Evolutionary conservation across 1,140 invertebrate species (phyloP).

Genomic region (Pseudomyrmex pallidus): DNA sequence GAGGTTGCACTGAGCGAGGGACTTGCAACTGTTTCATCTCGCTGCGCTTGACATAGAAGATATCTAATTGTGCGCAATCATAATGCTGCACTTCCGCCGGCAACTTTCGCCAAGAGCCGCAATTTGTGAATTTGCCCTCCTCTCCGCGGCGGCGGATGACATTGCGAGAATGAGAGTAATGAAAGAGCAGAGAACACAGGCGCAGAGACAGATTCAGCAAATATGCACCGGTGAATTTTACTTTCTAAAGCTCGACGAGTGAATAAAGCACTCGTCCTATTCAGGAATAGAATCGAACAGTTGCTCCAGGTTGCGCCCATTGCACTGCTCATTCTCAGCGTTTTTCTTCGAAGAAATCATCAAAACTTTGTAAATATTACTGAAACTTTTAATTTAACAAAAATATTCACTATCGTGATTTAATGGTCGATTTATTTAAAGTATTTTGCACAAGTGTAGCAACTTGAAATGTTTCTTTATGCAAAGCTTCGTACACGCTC

Average conservation of each 20-base stretch:
- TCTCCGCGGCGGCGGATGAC: slow-evolving; percentile 34
- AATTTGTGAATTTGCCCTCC: slow-evolving; percentile 51
- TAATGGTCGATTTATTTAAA: too few species aligned
- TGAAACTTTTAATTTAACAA: neutral
- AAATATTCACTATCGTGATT: too few species aligned
- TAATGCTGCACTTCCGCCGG: slow-evolving; percentile 33
- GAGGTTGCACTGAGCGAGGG: slow-evolving; percentile 2
- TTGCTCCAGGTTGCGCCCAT: slow-evolving; percentile 61
- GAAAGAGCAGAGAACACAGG: slow-evolving; percentile 19
- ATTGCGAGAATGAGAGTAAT: slow-evolving; percentile 2
- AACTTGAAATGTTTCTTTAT: too few species aligned
- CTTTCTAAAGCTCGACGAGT: slow-evolving; percentile 65
- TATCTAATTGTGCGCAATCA: slow-evolving; percentile 63
- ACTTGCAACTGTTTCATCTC: slow-evolving; percentile 28
- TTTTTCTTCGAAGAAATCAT: slow-evolving; percentile 28
- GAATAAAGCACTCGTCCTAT: slow-evolving; percentile 76
- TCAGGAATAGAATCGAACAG: slow-evolving; percentile 69
- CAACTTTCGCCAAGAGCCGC: slow-evolving; percentile 38
- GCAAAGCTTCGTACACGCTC: too few species aligned
- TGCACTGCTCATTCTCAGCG: slow-evolving; percentile 53
- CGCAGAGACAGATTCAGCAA: slow-evolving; percentile 48
- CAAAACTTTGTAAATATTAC: neutral
- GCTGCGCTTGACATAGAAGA: slow-evolving; percentile 32
- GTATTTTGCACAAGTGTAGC: too few species aligned
- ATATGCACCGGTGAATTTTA: slow-evolving; percentile 59